Conservation (phyloP, 2,888 invertebrate species). For the Cyclophora punctaria region DNA sequence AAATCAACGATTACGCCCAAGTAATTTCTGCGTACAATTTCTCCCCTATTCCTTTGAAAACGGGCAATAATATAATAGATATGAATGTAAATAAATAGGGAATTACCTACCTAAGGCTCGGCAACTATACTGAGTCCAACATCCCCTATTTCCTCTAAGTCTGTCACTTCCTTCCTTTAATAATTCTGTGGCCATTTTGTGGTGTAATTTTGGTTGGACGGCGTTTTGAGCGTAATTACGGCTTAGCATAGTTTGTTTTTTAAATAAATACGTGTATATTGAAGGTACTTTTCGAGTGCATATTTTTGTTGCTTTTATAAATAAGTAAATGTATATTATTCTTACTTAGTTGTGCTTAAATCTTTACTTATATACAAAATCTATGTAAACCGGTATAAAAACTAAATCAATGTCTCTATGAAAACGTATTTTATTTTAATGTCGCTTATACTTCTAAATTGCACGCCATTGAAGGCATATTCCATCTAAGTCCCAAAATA, state of each 20-base stretch:
- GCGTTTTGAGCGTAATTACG: slow-evolving; percentile 4
- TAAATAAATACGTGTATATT: too few species aligned
- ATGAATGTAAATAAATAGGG: slow-evolving; percentile 17
- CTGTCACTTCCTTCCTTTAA: slow-evolving; percentile 21
- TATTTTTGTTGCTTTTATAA: too few species aligned
- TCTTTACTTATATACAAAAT: too few species aligned
- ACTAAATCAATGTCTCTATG: too few species aligned
- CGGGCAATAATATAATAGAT: slow-evolving; percentile 3
- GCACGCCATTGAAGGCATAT: slow-evolving; percentile 33
- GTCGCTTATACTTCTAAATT: neutral
- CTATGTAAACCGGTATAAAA: too few species aligned
- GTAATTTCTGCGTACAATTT: slow-evolving; percentile 10
- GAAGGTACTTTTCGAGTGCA: too few species aligned
- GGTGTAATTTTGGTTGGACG: slow-evolving; percentile 1
- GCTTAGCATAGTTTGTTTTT: too few species aligned
- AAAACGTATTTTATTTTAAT: too few species aligned
- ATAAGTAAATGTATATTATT: too few species aligned
- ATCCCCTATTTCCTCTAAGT: slow-evolving; percentile 14
- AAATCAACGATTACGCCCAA: slow-evolving; percentile 15
- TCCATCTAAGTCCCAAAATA: slow-evolving; percentile 60
- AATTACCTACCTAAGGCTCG: slow-evolving; percentile 12
- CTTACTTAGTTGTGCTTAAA: too few species aligned
- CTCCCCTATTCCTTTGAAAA: slow-evolving; percentile 2
- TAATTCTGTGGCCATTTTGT: slow-evolving; percentile 6
- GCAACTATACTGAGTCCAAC: neutral